Evolutionary conservation across 2,888 invertebrate genomes (phyloP).

Genomic region (Neoaliturus tenellus): DNA sequence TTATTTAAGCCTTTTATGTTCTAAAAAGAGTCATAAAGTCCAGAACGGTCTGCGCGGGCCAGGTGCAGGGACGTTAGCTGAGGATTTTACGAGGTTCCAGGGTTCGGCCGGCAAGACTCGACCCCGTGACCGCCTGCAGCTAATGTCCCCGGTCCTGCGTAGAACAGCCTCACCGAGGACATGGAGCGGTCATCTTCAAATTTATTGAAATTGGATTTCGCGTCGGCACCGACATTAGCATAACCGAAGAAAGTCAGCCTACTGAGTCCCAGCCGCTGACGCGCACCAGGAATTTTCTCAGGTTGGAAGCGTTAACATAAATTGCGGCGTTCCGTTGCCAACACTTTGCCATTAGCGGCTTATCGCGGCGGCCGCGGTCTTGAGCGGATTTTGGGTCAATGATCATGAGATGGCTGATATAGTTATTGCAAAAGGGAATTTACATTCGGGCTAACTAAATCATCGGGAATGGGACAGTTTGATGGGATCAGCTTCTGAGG

Average conservation of each 20-base stretch:
- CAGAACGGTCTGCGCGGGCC: background rate
- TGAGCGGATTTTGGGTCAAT: conserved; percentile 20
- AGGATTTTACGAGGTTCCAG: background rate
- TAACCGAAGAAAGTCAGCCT: conserved; percentile 8
- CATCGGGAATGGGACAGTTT: background rate
- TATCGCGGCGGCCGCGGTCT: background rate
- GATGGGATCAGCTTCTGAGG: background rate
- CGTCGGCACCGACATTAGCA: background rate
- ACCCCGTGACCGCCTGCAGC: background rate
- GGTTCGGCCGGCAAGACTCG: background rate
- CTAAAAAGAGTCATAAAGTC: background rate
- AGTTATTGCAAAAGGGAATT: conserved; percentile 14
- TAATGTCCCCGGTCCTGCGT: no score
- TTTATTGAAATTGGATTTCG: conserved; percentile 30
- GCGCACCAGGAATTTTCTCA: conserved; percentile 6
- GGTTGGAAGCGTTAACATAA: background rate
- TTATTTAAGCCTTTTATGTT: background rate
- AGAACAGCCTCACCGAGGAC: background rate
- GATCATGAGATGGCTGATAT: background rate
- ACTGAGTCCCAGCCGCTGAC: background rate
- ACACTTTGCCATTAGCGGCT: background rate
- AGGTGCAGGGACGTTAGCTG: background rate
- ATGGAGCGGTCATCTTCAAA: conserved; percentile 20
- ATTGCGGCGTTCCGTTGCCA: conserved; percentile 7
- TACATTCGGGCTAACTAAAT: background rate